Evolutionary conservation across 2,113 vertebrate species (phyloP), one percentile per base, ranked within the genome.

Genomic region (Typhlomys cinereus): DNA sequence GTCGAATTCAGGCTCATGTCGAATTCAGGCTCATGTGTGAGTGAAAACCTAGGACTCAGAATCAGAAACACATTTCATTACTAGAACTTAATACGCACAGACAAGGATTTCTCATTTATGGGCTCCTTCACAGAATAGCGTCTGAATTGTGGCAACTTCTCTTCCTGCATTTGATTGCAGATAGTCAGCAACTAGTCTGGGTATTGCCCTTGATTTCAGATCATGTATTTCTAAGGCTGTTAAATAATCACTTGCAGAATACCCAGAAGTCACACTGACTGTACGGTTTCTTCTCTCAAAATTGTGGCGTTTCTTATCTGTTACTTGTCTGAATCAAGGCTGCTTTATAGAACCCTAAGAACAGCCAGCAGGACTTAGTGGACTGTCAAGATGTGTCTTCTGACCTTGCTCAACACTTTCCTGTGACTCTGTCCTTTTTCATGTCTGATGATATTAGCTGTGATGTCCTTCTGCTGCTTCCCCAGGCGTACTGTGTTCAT

Each of bases 181-280:
- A n/a, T 48, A 62, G 10, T 71, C 36, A 93, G 79, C 27, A 90
- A 7, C n/a, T 46, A 67, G n/a, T 79, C 91, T 79, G 78, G 34
- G n/a, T n/a, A 75, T 75, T 73, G 57, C 1, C 20, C 4, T 80
- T 89, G 36, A 89, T 90, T 66, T 91, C 64, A 89, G 17, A 50
- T 87, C 57, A 84, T 73, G 39, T 66, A 59, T 83, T 83, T 57
- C 64, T 91, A 74, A 75, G n/a, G 29, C 69, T 93, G 91, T 93
- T 54, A 83, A 91, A 80, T 70, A 92, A 31, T 81, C n/a, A 75
- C 64, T 95, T 84, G 66, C 61, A 23, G 10, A 86, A 93, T 85
- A 67, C 48, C n/a, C 48, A 71, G 61, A 50, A 10, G 41, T 76
- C 71, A 81, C 39, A 91, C 50, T 85, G 29, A 85, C 85, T 84